Evolutionary conservation across 30 jellyfish, hydroid and myxozoan species (phyloP), one percentile per base, ranked within the genome.

Genomic region (Haliclystus octoradiatus): DNA sequence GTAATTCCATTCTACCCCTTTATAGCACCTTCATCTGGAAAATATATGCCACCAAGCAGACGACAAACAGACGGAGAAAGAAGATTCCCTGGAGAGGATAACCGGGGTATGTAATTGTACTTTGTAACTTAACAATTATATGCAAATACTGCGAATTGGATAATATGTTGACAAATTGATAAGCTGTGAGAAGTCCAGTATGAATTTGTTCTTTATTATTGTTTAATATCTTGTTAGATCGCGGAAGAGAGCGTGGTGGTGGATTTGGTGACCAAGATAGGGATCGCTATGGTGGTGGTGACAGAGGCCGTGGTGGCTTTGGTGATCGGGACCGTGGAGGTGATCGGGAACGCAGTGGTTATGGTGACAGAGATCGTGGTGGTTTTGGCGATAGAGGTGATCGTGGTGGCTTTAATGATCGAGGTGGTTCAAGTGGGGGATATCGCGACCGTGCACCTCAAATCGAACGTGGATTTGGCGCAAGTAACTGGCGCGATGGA

Each of bases 31-130:
- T 40, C 57, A 9, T 40, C 82, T 63, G 93, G 93, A 14, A 84
- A 84, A 31, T 88, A 88, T 69, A 50, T 88, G 9, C 94, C 94
- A 9, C 94, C 97, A 1, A 63, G 93, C 31, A 28, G 90, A 52
- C 25, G 77, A 13, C 77, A 86, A 26, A 64, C 31, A 75, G 74
- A 34, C 14, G 86, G 81, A 49, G 73, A 32, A 2, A 71, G 49
- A 5, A 51, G 84, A 2, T 25, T 84, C 0, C 80, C 82, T 22
- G 81, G 60, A 2, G 30, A 50, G 31, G 82, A 74, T 12, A 81
- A 66, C 3, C 67, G 69, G 27, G 72, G n/a, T n/a, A n/a, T n/a
- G n/a, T n/a, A n/a, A n/a, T n/a, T n/a, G n/a, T n/a, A n/a, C n/a
- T n/a, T n/a, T n/a, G n/a, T n/a, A n/a, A n/a, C n/a, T n/a, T n/a